These are phyloP conservation scores for Haliclona indistincta DNA, from an alignment of 37 sponge, comb jelly and placozoan species.

Conservation along the genomic window DNA sequence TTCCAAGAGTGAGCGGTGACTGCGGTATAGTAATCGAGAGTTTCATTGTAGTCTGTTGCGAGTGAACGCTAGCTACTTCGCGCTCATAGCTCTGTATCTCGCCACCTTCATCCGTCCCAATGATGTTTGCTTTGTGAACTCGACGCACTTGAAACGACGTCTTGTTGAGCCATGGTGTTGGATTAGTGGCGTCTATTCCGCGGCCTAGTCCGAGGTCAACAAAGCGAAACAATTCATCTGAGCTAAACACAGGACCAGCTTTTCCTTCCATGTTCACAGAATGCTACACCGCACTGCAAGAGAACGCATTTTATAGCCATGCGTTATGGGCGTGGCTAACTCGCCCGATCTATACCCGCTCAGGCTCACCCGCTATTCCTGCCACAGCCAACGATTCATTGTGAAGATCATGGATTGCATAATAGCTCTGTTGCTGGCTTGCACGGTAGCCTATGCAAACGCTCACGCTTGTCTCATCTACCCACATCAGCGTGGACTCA, in stretches of 20 bases:
- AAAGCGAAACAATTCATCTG: slow-evolving; percentile 7
- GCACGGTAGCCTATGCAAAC: no score
- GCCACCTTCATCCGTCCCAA: slow-evolving; percentile 62
- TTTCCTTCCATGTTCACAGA: no score
- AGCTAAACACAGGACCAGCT: neutral
- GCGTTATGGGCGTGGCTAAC: no score
- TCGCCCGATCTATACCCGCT: no score
- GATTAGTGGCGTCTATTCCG: slow-evolving; percentile 22
- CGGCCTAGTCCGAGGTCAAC: slow-evolving; percentile 43
- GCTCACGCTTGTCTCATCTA: no score
- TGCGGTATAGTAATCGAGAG: slow-evolving; percentile 19
- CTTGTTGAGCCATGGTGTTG: slow-evolving; percentile 38
- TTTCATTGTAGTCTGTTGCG: slow-evolving; percentile 30
- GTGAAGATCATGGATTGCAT: no score
- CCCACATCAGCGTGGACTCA: no score
- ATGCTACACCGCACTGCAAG: no score
- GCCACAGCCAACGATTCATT: no score
- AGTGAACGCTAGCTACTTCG: slow-evolving; percentile 25
- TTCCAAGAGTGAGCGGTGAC: slow-evolving; percentile 33
- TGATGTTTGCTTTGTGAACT: slow-evolving; percentile 13
- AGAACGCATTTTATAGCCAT: no score
- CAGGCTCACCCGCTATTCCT: no score
- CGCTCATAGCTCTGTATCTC: slow-evolving; percentile 51
- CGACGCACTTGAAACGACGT: slow-evolving; percentile 42
- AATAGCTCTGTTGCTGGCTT: no score